phyloP scores from a whole-genome alignment of 2,888 invertebrate genomes.

The Archaeoteleia sp. region DNA sequence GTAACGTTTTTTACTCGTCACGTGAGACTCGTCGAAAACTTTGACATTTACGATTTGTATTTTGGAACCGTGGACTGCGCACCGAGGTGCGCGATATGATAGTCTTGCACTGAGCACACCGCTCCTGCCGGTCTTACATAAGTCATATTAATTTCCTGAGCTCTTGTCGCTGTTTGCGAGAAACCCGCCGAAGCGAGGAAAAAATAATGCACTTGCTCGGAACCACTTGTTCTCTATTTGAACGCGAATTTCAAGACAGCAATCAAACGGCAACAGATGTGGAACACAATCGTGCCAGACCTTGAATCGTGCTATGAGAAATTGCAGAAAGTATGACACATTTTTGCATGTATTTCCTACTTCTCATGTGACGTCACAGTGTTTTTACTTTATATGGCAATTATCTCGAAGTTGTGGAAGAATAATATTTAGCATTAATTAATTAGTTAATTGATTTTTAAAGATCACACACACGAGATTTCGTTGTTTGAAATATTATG shows the following conservation, averaged over 20 bases:
- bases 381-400: no score
- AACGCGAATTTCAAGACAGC: conserved; percentile 8
- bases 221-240: not conserved
- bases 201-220: conserved; percentile 19
- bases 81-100: not conserved
- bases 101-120: not conserved
- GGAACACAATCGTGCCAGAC: not conserved
- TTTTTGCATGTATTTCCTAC: no score
- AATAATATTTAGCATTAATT: no score
- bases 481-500: no score
- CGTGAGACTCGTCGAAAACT: no score
- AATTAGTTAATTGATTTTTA: no score
- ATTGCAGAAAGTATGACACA: no score
- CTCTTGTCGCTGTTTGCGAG: conserved; percentile 61
- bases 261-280: not conserved
- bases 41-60: conserved; percentile 12
- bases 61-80: not conserved
- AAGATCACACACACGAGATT: no score
- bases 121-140: conserved; percentile 59
- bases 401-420: no score
- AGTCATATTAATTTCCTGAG: conserved; percentile 65
- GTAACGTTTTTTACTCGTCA: no score
- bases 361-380: no score
- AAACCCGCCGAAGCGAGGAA: conserved; percentile 47
- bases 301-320: not conserved